Evolutionary conservation across 2,888 invertebrate species (phyloP).

Genomic region (Aspidiotus rigidus): DNA sequence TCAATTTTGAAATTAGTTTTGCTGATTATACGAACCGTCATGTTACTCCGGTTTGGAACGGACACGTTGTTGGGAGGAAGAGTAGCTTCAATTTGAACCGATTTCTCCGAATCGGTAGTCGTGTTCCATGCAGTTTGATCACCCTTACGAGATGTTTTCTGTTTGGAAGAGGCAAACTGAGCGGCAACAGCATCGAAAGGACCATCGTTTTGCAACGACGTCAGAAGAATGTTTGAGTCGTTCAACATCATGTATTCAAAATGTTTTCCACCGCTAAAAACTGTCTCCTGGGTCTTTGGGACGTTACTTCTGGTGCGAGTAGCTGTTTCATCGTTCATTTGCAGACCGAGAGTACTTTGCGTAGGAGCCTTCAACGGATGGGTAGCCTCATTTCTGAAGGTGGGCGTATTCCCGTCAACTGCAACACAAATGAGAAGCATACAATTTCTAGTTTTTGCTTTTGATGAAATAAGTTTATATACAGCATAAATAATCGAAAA

Average conservation of each 20-base stretch:
- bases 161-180: conserved; percentile 6
- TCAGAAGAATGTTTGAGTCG: conserved; percentile 22
- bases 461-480: too few species aligned
- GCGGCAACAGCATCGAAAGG: conserved; percentile 4
- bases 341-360: conserved; percentile 26
- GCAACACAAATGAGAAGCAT: too few species aligned
- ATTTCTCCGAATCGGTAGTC: not conserved
- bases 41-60: not conserved
- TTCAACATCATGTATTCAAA: conserved; percentile 28
- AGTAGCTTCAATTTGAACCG: not conserved
- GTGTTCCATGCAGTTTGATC: not conserved
- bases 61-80: not conserved
- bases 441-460: too few species aligned
- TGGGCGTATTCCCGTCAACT: conserved; percentile 20
- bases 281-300: conserved; percentile 29
- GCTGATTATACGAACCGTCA: not conserved
- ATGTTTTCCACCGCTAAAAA: conserved; percentile 27
- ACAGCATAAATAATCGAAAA: too few species aligned
- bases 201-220: conserved; percentile 21
- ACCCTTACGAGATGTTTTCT: not conserved
- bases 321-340: conserved; percentile 21
- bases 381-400: conserved; percentile 36
- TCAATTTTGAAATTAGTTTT: not conserved
- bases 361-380: conserved; percentile 35
- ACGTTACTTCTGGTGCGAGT: conserved; percentile 28